Base-by-base conservation (phyloP, 1,140 invertebrate species). In the Eumeta japonica region DNA sequence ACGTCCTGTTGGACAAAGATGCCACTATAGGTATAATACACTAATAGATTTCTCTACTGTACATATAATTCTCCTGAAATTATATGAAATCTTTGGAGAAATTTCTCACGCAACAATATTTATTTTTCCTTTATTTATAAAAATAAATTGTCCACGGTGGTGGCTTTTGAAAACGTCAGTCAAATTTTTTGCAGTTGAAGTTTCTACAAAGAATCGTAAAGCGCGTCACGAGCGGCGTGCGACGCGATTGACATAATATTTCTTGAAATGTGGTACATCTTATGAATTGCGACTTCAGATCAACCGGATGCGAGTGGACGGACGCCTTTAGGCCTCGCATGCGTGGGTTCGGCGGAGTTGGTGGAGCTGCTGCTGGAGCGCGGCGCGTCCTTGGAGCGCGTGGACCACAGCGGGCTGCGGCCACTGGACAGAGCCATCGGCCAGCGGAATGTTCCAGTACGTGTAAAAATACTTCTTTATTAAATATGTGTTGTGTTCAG, bases 381-480 rank as follows among this genome's bases (percentile, higher is more conserved):
- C 50, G 93, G 92, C 14, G 90, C 92, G 0, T 81, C 90, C 15
- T 82, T 97, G 31, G 94, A 97, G 57, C 90, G 94, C 62, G 89
- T 92, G 1, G 94, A 97, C 73, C 80, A 89, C n/a, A 89, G 90
- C 55, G 94, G 94, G n/a, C 88, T 97, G 81, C 75, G 94, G 39
- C 92, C 95, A 0, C 63, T 98, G 30, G 95, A 98, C 59, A 75
- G 94, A 41, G 94, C 95, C 1, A 95, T 98, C 16, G 89, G 88
- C 16, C 92, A 90, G 57, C 82, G 89, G 31, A 96, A 97, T 70
- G 83, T 92, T 29, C 80, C 83, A 15, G 72, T 76, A 55, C 57
- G 57, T 55, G 29, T 33, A 12, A 17, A 14, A 33, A 33, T 15
- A 33, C 10, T n/a, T 29, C 10, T 3, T 11, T 7, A 29, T 29